Evolutionary conservation across 2,888 invertebrate species (phyloP).

Genomic region (Drosophila kokeensis): DNA sequence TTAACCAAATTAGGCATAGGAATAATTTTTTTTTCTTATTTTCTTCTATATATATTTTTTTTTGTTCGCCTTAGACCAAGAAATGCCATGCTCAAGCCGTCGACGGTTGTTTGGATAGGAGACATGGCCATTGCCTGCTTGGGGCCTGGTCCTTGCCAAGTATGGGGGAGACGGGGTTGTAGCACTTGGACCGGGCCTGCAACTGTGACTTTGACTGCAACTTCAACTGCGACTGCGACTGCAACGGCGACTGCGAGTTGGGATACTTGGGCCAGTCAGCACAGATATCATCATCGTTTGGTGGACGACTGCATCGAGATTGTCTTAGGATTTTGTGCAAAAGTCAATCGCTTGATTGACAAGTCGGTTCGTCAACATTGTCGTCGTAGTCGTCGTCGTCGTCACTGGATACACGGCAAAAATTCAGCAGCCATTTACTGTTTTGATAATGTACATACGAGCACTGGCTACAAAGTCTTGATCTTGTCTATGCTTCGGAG

Average conservation of each 20-base stretch:
- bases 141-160: slow-evolving; percentile 34
- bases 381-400: slow-evolving; percentile 11
- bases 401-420: slow-evolving; percentile 40
- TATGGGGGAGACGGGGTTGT: slow-evolving; percentile 13
- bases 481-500: slow-evolving; percentile 64
- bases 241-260: neutral
- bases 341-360: slow-evolving; percentile 82
- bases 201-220: slow-evolving; percentile 11
- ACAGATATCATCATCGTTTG: slow-evolving; percentile 72
- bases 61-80: slow-evolving; percentile 59
- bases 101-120: slow-evolving; percentile 51
- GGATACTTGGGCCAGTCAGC: slow-evolving; percentile 49
- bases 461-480: slow-evolving; percentile 25
- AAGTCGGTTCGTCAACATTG: slow-evolving; percentile 70
- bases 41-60: neutral
- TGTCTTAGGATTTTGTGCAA: slow-evolving; percentile 75
- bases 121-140: slow-evolving; percentile 44
- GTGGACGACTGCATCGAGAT: slow-evolving; percentile 64
- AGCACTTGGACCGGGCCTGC: slow-evolving; percentile 12
- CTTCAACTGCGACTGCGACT: slow-evolving; percentile 3
- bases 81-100: slow-evolving; percentile 62
- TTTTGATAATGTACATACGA: slow-evolving; percentile 59
- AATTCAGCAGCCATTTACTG: slow-evolving; percentile 51
- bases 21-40: slow-evolving; percentile 62
- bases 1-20: slow-evolving; percentile 81